Conservation (phyloP, 2,797 vertebrate genomes). For the Naso thynnoides region DNA sequence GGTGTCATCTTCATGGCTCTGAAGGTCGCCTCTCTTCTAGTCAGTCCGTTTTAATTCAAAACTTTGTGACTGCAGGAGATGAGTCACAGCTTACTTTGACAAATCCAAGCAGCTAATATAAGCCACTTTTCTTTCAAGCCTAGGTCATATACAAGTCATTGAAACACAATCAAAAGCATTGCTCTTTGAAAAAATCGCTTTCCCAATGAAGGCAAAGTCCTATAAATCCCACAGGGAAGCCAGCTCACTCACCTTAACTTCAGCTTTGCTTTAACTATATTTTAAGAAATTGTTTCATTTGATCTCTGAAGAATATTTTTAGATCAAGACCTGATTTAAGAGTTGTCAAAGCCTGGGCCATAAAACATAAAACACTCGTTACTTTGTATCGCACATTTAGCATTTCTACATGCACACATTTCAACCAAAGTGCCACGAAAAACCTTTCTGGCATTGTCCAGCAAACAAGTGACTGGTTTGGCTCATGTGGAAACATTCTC, state of each 20-base stretch:
- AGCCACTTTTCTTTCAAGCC: conserved; percentile 35
- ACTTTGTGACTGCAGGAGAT: conserved; percentile 1
- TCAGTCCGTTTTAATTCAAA: conserved; percentile 28
- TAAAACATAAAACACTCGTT: not conserved
- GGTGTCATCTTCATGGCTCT: conserved; percentile 21
- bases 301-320: conserved; percentile 29
- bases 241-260: not conserved
- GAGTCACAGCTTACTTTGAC: conserved; percentile 29
- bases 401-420: conserved; percentile 16
- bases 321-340: not conserved
- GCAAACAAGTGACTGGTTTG: conserved; percentile 9
- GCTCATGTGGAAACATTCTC: conserved; percentile 7
- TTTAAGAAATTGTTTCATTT: conserved; percentile 13
- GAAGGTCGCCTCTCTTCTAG: conserved; percentile 34
- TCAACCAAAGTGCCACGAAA: conserved; percentile 14
- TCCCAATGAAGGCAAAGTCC: conserved; percentile 27
- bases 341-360: conserved; percentile 9
- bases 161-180: conserved; percentile 40
- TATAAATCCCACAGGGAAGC: conserved; percentile 25
- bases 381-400: conserved; percentile 8
- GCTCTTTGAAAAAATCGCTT: conserved; percentile 21
- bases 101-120: conserved; percentile 14
- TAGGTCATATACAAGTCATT: conserved; percentile 25
- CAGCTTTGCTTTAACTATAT: conserved; percentile 5
- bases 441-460: conserved; percentile 14